A percentile compares a stretch with the other conserved stretches of the same genome.
Evolutionary conservation across 2,113 vertebrate species (phyloP).

Genomic region (Ardeotis arabs): DNA sequence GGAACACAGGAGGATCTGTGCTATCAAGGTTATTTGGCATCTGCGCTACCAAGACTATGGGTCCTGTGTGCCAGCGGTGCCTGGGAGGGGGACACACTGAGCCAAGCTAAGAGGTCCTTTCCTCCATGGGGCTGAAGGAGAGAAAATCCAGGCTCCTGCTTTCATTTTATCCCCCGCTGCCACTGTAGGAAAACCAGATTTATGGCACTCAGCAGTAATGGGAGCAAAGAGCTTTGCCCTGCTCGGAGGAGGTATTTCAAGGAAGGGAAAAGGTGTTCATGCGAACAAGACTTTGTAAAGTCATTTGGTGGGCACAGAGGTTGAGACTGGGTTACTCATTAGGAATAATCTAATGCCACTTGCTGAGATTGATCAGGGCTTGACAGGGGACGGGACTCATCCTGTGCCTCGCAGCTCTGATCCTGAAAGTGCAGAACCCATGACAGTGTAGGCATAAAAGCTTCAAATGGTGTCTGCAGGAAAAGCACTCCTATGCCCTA

Average conservation of each 20-base stretch:
- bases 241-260: background rate
- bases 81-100: background rate
- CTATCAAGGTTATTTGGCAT: background rate
- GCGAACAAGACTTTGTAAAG: background rate
- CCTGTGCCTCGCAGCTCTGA: background rate
- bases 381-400: background rate
- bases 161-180: background rate
- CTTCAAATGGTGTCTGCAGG: background rate
- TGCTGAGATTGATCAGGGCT: background rate
- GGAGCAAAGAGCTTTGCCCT: background rate
- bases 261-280: background rate
- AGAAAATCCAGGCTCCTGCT: background rate
- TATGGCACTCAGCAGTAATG: background rate
- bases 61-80: fast-evolving
- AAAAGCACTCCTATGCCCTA: background rate
- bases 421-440: background rate
- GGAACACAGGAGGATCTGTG: background rate
- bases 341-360: background rate
- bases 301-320: background rate
- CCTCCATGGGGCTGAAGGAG: fast-evolving
- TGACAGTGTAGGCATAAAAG: background rate
- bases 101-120: background rate
- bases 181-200: background rate
- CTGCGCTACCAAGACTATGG: fast-evolving
- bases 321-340: background rate